Conservation (phyloP, 2,888 invertebrate species). For the Allygus modestus region DNA sequence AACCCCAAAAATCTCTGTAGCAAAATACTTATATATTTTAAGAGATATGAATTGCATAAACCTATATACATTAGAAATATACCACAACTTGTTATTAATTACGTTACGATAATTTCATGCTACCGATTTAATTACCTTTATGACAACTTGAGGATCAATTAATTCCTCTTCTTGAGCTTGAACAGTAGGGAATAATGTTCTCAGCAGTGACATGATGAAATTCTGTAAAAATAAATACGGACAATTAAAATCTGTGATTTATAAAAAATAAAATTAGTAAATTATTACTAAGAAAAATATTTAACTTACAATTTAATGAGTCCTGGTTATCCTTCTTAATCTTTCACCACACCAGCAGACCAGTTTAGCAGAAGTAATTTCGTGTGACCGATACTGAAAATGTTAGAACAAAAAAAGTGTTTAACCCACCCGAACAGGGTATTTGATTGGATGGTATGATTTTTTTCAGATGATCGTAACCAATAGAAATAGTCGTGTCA, state of each 20-base stretch:
- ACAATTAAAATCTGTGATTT: conserved; percentile 3
- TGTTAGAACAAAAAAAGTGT: neutral
- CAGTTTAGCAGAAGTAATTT: neutral
- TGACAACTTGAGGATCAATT: conserved; percentile 86
- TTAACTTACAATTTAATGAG: neutral
- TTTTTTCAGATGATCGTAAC: neutral
- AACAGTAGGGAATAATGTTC: conserved; percentile 65
- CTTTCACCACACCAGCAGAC: neutral
- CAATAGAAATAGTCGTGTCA: conserved; percentile 28
- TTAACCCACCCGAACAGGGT: too few relatives aligned
- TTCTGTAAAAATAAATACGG: neutral
- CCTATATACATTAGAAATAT: too few relatives aligned
- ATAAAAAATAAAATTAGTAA: neutral
- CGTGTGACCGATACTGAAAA: conserved; percentile 36
- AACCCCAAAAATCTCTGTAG: too few relatives aligned
- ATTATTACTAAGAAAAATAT: neutral
- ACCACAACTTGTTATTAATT: too few relatives aligned
- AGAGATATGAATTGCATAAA: too few relatives aligned
- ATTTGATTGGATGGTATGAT: conserved; percentile 19
- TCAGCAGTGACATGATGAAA: conserved; percentile 31
- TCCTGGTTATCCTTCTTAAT: neutral
- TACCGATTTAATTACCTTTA: conserved; percentile 75
- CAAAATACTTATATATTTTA: too few relatives aligned
- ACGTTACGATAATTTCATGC: too few relatives aligned
- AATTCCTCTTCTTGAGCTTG: conserved; percentile 79